These are phyloP conservation scores for Drosophila macrospina DNA, from an alignment of 2,888 invertebrate genomes.

Conservation along the genomic window DNA sequence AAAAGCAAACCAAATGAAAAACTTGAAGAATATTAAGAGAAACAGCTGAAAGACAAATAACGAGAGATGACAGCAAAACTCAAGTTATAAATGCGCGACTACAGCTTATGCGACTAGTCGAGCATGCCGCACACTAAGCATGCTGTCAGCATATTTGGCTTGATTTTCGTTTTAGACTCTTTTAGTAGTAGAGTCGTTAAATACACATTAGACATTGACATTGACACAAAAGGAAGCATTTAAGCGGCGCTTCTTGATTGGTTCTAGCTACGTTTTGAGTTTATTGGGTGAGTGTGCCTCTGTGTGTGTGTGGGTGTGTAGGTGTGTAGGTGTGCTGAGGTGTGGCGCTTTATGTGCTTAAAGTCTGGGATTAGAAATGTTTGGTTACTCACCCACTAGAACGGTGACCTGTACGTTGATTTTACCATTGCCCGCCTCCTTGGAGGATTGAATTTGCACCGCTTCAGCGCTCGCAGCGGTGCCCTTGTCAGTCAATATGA, in stretches of 20 bases:
- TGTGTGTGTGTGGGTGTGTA: conserved; percentile 8
- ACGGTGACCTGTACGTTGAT: conserved; percentile 95
- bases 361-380: neutral
- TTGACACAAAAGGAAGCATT: conserved; percentile 65
- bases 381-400: conserved; percentile 87
- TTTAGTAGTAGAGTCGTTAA: conserved; percentile 61
- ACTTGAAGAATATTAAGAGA: neutral
- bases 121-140: neutral
- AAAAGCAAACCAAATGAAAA: neutral
- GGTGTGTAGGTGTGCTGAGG: conserved; percentile 10
- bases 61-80: neutral
- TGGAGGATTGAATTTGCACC: conserved; percentile 85
- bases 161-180: conserved; percentile 64
- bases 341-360: conserved; percentile 19
- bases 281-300: conserved; percentile 1
- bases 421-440: conserved; percentile 91
- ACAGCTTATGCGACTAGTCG: conserved; percentile 44
- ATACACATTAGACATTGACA: conserved; percentile 77
- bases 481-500: conserved; percentile 87
- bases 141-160: conserved; percentile 30
- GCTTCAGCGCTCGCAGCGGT: conserved; percentile 79
- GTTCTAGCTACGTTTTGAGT: conserved; percentile 30
- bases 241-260: conserved; percentile 62
- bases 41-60: neutral
- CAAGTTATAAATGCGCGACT: neutral